phyloP scores from a whole-genome alignment of 2,797 vertebrate genomes.

The Syngnathus acus region DNA sequence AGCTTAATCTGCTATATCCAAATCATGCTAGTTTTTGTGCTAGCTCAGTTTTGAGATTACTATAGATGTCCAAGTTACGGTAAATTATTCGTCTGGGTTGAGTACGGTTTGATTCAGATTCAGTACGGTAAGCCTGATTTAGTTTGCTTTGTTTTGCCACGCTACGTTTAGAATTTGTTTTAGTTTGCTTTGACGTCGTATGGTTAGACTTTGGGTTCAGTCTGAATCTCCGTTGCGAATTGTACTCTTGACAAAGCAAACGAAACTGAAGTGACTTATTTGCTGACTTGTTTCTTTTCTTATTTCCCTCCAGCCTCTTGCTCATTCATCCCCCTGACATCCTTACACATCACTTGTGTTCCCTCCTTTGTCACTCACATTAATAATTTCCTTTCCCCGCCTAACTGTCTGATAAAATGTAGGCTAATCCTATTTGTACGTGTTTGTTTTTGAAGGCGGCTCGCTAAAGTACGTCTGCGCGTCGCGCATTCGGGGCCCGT shows the following conservation, averaged over 20 bases:
- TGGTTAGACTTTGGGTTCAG: neutral
- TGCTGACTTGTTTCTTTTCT: neutral
- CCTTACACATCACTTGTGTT: slow-evolving; percentile 31
- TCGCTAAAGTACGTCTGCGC: slow-evolving; percentile 10
- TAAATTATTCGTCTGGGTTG: no score
- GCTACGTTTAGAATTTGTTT: neutral
- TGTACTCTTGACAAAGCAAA: neutral
- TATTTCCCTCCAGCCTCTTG: slow-evolving; percentile 26
- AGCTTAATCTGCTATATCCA: no score
- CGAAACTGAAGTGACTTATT: neutral
- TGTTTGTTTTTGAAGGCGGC: slow-evolving; percentile 59
- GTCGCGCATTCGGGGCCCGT: slow-evolving; percentile 17
- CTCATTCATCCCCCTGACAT: slow-evolving; percentile 43
- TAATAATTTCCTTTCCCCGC: slow-evolving; percentile 56
- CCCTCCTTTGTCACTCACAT: slow-evolving; percentile 43
- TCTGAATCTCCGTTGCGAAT: neutral
- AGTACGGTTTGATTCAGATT: no score
- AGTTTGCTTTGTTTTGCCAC: neutral
- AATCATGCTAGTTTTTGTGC: no score
- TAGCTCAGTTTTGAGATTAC: no score
- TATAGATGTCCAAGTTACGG: no score
- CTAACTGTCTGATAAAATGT: slow-evolving; percentile 58
- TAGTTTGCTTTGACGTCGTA: neutral
- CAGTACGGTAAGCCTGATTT: neutral
- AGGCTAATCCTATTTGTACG: slow-evolving; percentile 56